A percentile compares a stretch with the other conserved stretches of the same genome.
Evolutionary conservation across 2,113 vertebrate genomes (phyloP).

Genomic region (Pollimyrus isidori): DNA sequence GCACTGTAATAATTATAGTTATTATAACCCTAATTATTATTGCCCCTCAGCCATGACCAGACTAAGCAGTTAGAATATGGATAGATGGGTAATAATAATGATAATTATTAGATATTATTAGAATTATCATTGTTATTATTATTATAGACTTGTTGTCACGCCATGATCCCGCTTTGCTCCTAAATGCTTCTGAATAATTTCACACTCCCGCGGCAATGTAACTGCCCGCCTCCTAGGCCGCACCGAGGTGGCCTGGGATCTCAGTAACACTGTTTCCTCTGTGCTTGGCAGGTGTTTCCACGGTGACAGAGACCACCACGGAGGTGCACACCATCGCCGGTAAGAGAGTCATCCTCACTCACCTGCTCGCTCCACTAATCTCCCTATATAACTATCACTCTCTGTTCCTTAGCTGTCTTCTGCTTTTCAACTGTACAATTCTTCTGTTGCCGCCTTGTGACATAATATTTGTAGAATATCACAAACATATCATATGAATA

Average conservation of each 20-base stretch:
- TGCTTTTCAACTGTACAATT: neutral
- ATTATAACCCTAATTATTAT: neutral
- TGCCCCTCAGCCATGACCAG: neutral
- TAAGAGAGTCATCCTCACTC: neutral
- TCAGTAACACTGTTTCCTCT: neutral
- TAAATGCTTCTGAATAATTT: neutral
- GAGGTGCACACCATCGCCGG: conserved; percentile 11
- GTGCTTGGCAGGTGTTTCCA: conserved; percentile 2
- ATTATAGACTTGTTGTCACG: neutral
- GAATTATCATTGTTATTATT: neutral
- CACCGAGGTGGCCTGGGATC: neutral
- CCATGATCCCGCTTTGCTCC: neutral
- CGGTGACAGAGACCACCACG: conserved; percentile 3
- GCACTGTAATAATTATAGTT: neutral
- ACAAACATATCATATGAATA: neutral
- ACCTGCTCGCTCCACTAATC: neutral
- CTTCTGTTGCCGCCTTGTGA: neutral
- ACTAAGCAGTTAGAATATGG: neutral
- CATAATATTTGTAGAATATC: neutral
- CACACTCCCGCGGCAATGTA: neutral
- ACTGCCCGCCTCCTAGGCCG: neutral
- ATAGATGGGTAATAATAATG: neutral
- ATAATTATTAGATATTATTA: neutral
- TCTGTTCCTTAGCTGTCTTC: neutral
- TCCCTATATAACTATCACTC: conserved; percentile 18